A percentile compares a stretch with the other conserved stretches of the same genome.
Conservation (phyloP, 1,140 invertebrate species). For the Oryzaephilus surinamensis region DNA sequence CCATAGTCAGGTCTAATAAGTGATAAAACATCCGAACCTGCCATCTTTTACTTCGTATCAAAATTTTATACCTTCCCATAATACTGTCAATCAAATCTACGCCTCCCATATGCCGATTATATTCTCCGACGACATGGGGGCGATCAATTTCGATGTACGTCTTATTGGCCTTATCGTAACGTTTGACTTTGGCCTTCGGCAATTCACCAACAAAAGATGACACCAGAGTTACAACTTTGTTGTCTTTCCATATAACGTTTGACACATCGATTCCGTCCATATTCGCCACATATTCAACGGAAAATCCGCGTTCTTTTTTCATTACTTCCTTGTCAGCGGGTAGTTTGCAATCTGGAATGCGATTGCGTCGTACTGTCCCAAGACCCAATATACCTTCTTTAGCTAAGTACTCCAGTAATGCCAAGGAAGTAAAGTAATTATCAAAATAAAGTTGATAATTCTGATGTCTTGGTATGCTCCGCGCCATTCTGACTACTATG, state of each 20-base stretch:
- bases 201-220: slow-evolving; percentile 12
- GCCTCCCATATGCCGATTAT: slow-evolving; percentile 36
- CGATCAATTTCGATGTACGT: slow-evolving; percentile 1
- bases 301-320: slow-evolving; percentile 5
- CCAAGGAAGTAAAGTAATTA: slow-evolving; percentile 15
- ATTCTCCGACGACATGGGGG: slow-evolving; percentile 6
- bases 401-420: slow-evolving; percentile 15
- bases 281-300: slow-evolving; percentile 36
- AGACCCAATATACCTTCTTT: slow-evolving; percentile 16
- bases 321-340: no score
- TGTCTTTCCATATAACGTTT: slow-evolving; percentile 17
- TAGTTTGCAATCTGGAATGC: slow-evolving; percentile 16
- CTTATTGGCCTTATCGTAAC: slow-evolving; percentile 13
- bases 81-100: slow-evolving; percentile 37
- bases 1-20: slow-evolving; percentile 33
- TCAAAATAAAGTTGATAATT: slow-evolving; percentile 13
- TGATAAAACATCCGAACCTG: slow-evolving; percentile 37
- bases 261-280: slow-evolving; percentile 9
- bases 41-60: slow-evolving; percentile 36
- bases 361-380: slow-evolving; percentile 19
- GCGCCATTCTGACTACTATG: slow-evolving; percentile 11
- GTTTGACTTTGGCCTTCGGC: slow-evolving; percentile 4
- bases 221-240: slow-evolving; percentile 11
- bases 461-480: slow-evolving; percentile 6
- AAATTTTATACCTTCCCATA: slow-evolving; percentile 35